These are phyloP conservation scores for Pontoporia blainvillei DNA, from an alignment of 2,113 vertebrate genomes.

Conservation along the genomic window DNA sequence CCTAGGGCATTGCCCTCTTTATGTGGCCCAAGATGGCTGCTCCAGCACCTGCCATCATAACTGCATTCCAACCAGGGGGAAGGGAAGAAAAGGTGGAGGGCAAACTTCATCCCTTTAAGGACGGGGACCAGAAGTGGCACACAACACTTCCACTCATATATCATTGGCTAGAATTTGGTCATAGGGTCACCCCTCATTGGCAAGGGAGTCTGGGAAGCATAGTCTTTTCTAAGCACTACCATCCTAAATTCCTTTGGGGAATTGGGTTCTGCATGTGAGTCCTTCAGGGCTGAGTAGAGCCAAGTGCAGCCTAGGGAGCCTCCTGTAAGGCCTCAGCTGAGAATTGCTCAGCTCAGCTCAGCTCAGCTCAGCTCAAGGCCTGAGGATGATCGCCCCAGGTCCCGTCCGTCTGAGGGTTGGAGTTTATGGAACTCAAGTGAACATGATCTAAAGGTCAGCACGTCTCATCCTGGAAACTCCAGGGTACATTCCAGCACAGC, in stretches of 20 bases:
- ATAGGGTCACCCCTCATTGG: accelerated
- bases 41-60: background rate
- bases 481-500: background rate
- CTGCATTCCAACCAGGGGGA: background rate
- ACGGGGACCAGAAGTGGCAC: background rate
- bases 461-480: background rate
- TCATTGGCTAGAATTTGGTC: background rate
- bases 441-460: background rate
- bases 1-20: background rate
- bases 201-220: background rate
- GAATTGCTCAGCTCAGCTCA: background rate
- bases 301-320: background rate
- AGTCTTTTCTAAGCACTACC: background rate
- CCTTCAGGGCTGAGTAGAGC: background rate
- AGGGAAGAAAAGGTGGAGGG: background rate
- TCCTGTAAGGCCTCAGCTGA: background rate
- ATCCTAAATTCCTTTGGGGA: background rate
- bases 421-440: background rate
- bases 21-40: background rate
- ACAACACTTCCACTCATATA: background rate
- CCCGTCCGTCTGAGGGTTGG: background rate
- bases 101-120: background rate
- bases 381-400: background rate
- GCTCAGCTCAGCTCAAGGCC: background rate
- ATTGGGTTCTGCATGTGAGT: background rate